A percentile compares a stretch with the other conserved stretches of the same genome.
Conservation (phyloP, 2,888 invertebrate species). For the Leuctra nigra region DNA sequence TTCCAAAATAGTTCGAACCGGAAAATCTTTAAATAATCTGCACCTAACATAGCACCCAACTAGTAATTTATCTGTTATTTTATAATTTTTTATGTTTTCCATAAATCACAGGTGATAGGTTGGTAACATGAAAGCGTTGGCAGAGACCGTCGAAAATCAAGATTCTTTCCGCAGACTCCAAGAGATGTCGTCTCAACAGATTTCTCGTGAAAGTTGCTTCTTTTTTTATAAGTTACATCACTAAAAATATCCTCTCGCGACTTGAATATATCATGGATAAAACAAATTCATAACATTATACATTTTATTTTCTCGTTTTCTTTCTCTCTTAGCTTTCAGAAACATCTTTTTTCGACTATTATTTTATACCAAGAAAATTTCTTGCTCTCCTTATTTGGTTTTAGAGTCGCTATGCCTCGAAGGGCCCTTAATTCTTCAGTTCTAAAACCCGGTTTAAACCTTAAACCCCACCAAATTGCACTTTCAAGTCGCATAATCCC, state of each 20-base stretch:
- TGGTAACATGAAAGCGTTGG: not conserved
- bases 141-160: too few relatives aligned
- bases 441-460: constrained; percentile 13
- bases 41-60: not conserved
- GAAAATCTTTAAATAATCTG: constrained; percentile 13
- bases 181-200: too few relatives aligned
- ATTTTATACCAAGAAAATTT: not conserved
- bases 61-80: constrained; percentile 12
- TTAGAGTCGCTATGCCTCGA: too few relatives aligned
- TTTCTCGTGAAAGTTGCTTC: too few relatives aligned
- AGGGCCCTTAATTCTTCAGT: constrained; percentile 1
- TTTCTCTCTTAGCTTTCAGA: too few relatives aligned
- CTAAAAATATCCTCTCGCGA: too few relatives aligned
- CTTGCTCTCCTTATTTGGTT: constrained; percentile 1
- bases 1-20: not conserved
- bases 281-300: too few relatives aligned
- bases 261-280: too few relatives aligned
- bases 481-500: constrained; percentile 15
- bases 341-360: too few relatives aligned
- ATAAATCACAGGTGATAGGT: constrained; percentile 4
- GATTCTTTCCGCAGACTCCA: too few relatives aligned
- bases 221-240: too few relatives aligned
- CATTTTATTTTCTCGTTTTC: too few relatives aligned
- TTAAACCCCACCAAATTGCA: constrained; percentile 18
- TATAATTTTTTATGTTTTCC: not conserved